Conservation (phyloP, 2,888 invertebrate genomes). For the Blomia tropicalis region DNA sequence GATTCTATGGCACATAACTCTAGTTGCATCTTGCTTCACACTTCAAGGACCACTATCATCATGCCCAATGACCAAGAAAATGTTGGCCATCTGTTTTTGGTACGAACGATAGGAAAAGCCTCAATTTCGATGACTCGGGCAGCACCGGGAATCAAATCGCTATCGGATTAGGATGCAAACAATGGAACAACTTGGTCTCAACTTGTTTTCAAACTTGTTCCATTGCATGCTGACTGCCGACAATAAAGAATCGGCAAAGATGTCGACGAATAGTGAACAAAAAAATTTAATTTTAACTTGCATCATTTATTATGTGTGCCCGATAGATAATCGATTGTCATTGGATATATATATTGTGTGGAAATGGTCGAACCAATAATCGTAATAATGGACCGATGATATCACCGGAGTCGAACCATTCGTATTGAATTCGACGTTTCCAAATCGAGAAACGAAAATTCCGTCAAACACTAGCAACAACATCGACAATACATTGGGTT, state of each 20-base stretch:
- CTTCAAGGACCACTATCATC: neutral
- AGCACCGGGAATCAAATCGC: too few species aligned
- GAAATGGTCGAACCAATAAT: too few species aligned
- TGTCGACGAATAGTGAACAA: neutral
- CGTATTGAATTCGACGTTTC: too few species aligned
- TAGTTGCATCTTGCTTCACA: conserved; percentile 1
- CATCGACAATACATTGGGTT: too few species aligned
- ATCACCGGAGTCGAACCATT: neutral
- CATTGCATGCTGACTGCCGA: neutral
- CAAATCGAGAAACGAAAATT: too few species aligned
- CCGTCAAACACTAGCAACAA: too few species aligned
- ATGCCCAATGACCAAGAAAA: conserved; percentile 15
- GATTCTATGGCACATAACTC: neutral
- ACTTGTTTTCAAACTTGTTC: too few species aligned
- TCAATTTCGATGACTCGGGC: too few species aligned
- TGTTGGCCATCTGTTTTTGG: conserved; percentile 7
- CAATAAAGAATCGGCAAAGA: neutral
- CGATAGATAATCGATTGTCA: conserved; percentile 12
- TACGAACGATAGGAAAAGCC: neutral
- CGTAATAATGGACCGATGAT: neutral
- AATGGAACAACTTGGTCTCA: too few species aligned
- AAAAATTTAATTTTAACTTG: conserved; percentile 11
- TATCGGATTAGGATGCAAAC: too few species aligned
- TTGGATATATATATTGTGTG: neutral
- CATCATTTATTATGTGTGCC: conserved; percentile 12